These are phyloP conservation scores for Xiphydria camelus DNA, from an alignment of 2,888 invertebrate genomes.

Conservation along the genomic window DNA sequence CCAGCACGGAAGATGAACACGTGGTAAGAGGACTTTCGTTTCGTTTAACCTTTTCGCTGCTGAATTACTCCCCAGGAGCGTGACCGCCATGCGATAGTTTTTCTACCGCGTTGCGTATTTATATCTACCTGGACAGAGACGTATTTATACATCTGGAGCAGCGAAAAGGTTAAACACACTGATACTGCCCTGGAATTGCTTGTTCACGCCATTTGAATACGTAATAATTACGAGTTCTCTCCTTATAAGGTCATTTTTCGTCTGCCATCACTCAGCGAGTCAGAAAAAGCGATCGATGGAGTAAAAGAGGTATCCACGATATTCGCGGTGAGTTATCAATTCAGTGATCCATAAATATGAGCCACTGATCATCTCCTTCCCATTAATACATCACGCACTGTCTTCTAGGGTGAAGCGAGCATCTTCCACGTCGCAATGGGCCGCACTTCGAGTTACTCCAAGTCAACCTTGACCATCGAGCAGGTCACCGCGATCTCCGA, in stretches of 20 bases:
- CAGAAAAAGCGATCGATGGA: constrained; percentile 62
- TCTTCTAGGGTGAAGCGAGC: constrained; percentile 73
- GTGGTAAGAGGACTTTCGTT: constrained; percentile 67
- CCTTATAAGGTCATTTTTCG: constrained; percentile 73
- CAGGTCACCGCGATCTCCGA: constrained; percentile 58
- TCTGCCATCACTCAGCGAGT: constrained; percentile 74
- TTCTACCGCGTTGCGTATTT: too few relatives aligned
- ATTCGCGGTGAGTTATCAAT: constrained; percentile 68
- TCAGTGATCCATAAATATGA: too few relatives aligned
- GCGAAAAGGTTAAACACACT: too few relatives aligned
- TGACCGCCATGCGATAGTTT: not conserved
- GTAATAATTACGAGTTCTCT: constrained; percentile 3
- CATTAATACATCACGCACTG: too few relatives aligned
- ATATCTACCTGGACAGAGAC: too few relatives aligned
- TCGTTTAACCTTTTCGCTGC: too few relatives aligned
- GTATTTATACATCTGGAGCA: too few relatives aligned
- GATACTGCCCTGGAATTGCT: too few relatives aligned
- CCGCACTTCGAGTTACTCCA: constrained; percentile 56
- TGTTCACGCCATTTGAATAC: constrained; percentile 1
- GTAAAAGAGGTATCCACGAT: constrained; percentile 77
- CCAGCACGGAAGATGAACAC: constrained; percentile 89
- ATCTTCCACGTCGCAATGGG: constrained; percentile 70
- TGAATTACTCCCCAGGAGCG: too few relatives aligned
- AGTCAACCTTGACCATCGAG: constrained; percentile 59
- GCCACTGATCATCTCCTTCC: too few relatives aligned